Evolutionary conservation across 2,888 invertebrate genomes (phyloP).

Genomic region (Spisula subtruncata): DNA sequence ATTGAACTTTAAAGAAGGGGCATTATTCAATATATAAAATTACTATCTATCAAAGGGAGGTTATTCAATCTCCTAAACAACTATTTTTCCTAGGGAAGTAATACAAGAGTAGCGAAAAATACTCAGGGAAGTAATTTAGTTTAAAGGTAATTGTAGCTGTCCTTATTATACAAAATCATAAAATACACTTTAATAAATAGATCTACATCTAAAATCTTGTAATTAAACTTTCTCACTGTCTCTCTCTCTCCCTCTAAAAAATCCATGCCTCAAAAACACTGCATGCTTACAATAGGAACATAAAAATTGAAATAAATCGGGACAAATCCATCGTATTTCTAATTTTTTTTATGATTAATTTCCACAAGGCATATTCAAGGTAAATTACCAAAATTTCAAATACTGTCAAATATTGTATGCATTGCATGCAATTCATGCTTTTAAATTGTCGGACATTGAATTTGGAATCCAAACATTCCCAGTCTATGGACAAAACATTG

Average conservation of each 20-base stretch:
- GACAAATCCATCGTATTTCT: too few relatives aligned
- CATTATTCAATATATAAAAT: too few relatives aligned
- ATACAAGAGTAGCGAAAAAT: not conserved
- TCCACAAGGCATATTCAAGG: too few relatives aligned
- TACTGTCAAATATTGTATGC: too few relatives aligned
- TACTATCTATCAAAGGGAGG: too few relatives aligned
- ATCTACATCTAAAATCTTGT: not conserved
- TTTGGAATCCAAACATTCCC: too few relatives aligned
- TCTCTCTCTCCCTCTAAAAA: not conserved
- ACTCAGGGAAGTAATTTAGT: not conserved
- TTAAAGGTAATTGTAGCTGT: not conserved
- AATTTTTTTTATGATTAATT: too few relatives aligned
- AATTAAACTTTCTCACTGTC: not conserved
- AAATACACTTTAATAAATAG: not conserved
- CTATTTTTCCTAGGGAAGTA: not conserved
- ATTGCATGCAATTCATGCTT: too few relatives aligned
- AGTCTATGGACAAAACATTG: too few relatives aligned
- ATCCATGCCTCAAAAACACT: not conserved
- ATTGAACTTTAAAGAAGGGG: too few relatives aligned
- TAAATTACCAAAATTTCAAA: too few relatives aligned
- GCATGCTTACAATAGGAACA: not conserved
- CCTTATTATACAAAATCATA: not conserved
- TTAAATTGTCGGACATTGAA: too few relatives aligned
- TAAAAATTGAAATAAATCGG: not conserved
- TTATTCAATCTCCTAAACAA: not conserved